Conservation (phyloP, 2,888 invertebrate species). For the Monochamus alternatus region DNA sequence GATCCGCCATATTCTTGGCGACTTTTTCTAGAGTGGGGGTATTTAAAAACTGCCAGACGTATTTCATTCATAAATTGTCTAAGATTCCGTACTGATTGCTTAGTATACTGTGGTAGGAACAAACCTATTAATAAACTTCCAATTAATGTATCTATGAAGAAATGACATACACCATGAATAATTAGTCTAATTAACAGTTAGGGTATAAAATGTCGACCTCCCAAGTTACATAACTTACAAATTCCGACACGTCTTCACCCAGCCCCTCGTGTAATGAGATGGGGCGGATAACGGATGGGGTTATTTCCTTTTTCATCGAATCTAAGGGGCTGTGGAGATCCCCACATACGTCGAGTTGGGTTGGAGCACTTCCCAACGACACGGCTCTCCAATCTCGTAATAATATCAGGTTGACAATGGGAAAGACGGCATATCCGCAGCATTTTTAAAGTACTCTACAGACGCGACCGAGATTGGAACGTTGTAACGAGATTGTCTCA, state of each 20-base stretch:
- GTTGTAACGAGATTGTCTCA: not conserved
- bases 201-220: too few relatives aligned
- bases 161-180: too few relatives aligned
- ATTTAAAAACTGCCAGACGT: too few relatives aligned
- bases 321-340: not conserved
- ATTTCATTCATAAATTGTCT: too few relatives aligned
- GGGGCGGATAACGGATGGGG: not conserved
- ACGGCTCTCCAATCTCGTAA: slow-evolving; percentile 17
- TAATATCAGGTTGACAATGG: slow-evolving; percentile 17
- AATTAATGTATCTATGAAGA: too few relatives aligned
- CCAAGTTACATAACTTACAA: too few relatives aligned
- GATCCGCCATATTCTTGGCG: too few relatives aligned
- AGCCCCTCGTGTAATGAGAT: not conserved
- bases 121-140: too few relatives aligned
- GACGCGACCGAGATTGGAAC: not conserved
- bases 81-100: too few relatives aligned
- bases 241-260: not conserved
- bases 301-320: not conserved
- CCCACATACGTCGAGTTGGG: slow-evolving; percentile 2
- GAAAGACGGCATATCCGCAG: not conserved
- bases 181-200: too few relatives aligned
- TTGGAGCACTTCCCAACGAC: slow-evolving; percentile 16
- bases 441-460: slow-evolving; percentile 1
- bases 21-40: too few relatives aligned
- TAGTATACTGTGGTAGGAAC: too few relatives aligned